Evolutionary conservation across 2,888 invertebrate species (phyloP).

Genomic region (Scaptomyza flava): DNA sequence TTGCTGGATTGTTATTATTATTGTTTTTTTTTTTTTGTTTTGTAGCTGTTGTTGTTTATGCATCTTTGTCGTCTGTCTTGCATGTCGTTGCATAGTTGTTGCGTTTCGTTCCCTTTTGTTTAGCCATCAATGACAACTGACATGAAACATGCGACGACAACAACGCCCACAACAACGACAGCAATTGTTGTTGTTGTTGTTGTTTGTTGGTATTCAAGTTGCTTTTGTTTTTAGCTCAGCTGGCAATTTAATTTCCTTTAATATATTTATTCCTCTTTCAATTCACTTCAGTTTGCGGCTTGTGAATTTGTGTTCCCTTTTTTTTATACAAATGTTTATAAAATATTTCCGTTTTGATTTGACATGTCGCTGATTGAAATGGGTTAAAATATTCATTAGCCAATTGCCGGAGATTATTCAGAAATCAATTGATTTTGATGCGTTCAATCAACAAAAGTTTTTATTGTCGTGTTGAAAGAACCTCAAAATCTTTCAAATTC

Average conservation of each 20-base stretch:
- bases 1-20: slow-evolving; percentile 26
- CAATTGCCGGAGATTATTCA: slow-evolving; percentile 22
- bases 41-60: slow-evolving; percentile 65
- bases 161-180: slow-evolving; percentile 51
- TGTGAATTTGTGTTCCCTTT: slow-evolving; percentile 2
- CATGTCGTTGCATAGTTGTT: slow-evolving; percentile 47
- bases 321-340: slow-evolving; percentile 70
- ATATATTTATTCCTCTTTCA: slow-evolving; percentile 44
- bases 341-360: slow-evolving; percentile 75
- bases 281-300: slow-evolving; percentile 1
- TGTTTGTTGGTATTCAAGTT: neutral
- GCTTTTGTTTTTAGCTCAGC: slow-evolving; percentile 28
- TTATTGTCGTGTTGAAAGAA: slow-evolving; percentile 5
- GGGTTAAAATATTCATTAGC: slow-evolving; percentile 60
- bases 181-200: slow-evolving; percentile 18
- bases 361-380: slow-evolving; percentile 70
- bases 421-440: slow-evolving; percentile 47
- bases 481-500: neutral
- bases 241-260: slow-evolving; percentile 72
- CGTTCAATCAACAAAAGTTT: slow-evolving; percentile 55
- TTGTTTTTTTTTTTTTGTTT: slow-evolving; percentile 28
- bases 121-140: slow-evolving; percentile 76
- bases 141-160: slow-evolving; percentile 76
- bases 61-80: slow-evolving; percentile 69
- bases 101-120: slow-evolving; percentile 62